phyloP scores from a whole-genome alignment of 1,140 invertebrate genomes.

The Ceratoteleas bidentatus region DNA sequence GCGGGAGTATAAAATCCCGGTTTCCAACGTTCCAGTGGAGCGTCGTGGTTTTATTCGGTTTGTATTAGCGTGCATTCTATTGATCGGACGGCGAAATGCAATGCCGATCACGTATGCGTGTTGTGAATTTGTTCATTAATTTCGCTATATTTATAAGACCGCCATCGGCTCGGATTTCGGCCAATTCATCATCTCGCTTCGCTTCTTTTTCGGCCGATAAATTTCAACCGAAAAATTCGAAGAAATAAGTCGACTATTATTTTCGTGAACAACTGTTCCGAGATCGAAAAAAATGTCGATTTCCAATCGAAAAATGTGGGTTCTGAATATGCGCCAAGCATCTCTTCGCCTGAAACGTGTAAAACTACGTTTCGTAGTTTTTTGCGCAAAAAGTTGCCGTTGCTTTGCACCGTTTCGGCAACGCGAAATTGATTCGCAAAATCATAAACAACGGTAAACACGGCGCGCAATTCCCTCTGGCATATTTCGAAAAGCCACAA shows the following conservation, averaged over 20 bases:
- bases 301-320: too few relatives aligned
- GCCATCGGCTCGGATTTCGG: not conserved
- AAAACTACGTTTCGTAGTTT: not conserved
- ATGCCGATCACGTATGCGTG: conserved; percentile 32
- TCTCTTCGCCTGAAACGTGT: too few relatives aligned
- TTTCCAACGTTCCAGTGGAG: conserved; percentile 9
- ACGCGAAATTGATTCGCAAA: not conserved
- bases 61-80: conserved; percentile 28
- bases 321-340: too few relatives aligned
- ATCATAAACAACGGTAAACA: conserved; percentile 9
- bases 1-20: not conserved
- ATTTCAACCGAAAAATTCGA: too few relatives aligned
- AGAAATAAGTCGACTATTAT: too few relatives aligned
- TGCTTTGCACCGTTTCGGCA: not conserved
- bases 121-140: conserved; percentile 45
- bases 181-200: not conserved
- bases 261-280: too few relatives aligned
- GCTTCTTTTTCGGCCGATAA: not conserved
- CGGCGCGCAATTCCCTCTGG: conserved; percentile 1
- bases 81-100: conserved; percentile 9
- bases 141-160: conserved; percentile 18
- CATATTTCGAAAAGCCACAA: conserved; percentile 22
- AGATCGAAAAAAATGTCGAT: too few relatives aligned
- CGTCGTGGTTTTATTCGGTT: conserved; percentile 7
- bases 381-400: not conserved